Conservation (phyloP, 1,140 invertebrate genomes). For the Penaeus chinensis region DNA sequence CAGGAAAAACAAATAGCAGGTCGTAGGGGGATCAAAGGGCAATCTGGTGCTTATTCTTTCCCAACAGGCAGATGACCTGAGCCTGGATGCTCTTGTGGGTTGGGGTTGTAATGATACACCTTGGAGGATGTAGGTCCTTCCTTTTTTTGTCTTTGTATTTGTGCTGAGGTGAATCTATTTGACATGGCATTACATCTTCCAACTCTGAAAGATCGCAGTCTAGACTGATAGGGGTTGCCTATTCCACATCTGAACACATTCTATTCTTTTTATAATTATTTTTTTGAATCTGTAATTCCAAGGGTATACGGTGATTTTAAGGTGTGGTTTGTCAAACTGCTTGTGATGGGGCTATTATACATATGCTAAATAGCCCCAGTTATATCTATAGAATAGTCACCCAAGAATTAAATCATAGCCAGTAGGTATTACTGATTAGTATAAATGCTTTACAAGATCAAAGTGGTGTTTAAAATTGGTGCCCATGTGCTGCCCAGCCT, state of each 20-base stretch:
- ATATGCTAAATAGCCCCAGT: constrained; percentile 29
- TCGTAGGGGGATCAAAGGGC: constrained; percentile 12
- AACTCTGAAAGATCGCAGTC: too few species aligned
- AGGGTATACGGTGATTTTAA: constrained; percentile 36
- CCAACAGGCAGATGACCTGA: background rate
- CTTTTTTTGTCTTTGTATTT: too few species aligned
- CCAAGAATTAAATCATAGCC: constrained; percentile 17
- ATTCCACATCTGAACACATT: constrained; percentile 8
- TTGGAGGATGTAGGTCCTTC: too few species aligned
- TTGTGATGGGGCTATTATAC: constrained; percentile 41
- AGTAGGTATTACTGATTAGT: constrained; percentile 11
- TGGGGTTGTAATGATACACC: too few species aligned
- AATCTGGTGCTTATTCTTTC: constrained; percentile 21
- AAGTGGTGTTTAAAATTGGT: constrained; percentile 34
- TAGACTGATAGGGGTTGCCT: background rate
- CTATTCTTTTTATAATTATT: background rate
- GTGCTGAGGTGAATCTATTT: too few species aligned
- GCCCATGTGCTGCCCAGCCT: constrained; percentile 54
- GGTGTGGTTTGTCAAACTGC: constrained; percentile 40
- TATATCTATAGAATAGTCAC: background rate
- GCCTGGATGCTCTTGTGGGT: constrained; percentile 29
- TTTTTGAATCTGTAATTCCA: constrained; percentile 6
- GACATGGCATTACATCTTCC: too few species aligned
- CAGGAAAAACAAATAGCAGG: constrained; percentile 1
- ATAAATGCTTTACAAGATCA: constrained; percentile 20